These are phyloP conservation scores for Gymnarchus niloticus DNA, from an alignment of 2,113 vertebrate species.

Conservation along the genomic window DNA sequence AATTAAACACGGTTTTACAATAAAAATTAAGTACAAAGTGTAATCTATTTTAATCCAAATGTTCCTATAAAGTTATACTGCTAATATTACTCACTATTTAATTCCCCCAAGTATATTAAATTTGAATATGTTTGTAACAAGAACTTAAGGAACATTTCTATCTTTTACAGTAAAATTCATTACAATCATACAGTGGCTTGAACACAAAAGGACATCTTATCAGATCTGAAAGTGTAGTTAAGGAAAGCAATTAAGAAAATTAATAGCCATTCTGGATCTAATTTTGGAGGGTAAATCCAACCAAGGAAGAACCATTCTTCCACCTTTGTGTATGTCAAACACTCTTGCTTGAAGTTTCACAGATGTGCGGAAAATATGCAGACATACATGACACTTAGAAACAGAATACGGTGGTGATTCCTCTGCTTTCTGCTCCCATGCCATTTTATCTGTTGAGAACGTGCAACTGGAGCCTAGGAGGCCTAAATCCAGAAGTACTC, in stretches of 20 bases:
- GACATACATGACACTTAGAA: neutral
- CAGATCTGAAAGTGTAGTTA: neutral
- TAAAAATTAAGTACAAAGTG: neutral
- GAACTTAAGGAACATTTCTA: no score
- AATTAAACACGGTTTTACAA: neutral
- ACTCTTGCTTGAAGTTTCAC: neutral
- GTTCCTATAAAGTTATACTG: neutral
- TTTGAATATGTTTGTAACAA: neutral
- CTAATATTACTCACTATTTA: neutral
- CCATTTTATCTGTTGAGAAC: neutral
- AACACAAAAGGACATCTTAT: neutral
- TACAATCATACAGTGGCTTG: neutral
- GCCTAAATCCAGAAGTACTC: neutral
- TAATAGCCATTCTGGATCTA: neutral
- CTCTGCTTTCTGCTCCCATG: neutral
- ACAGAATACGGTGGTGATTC: neutral
- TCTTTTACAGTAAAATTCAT: neutral
- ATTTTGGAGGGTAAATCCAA: slow-evolving; percentile 6
- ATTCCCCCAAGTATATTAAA: neutral
- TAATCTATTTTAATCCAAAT: slow-evolving; percentile 4
- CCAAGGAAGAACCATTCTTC: neutral
- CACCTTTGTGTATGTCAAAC: neutral
- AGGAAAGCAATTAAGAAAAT: slow-evolving; percentile 20
- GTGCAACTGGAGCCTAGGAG: no score
- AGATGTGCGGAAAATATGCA: neutral